phyloP scores from a whole-genome alignment of 2,113 vertebrate species.

The Plestiodon gilberti region DNA sequence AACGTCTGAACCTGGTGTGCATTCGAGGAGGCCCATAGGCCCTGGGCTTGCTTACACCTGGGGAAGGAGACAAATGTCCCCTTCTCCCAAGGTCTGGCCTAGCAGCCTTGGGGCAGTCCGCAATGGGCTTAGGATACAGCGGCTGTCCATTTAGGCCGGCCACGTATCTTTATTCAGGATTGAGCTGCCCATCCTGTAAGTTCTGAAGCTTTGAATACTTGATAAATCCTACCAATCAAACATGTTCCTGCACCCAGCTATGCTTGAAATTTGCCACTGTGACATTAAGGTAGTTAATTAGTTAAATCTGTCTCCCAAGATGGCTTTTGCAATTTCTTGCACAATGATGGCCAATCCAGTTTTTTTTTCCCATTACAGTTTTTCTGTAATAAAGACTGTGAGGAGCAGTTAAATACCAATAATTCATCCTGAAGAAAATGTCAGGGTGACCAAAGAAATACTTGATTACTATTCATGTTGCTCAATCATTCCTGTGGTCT shows the following conservation, averaged over 20 bases:
- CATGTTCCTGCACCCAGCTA: background rate
- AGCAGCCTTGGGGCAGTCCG: too few species aligned
- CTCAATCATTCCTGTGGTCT: conserved; percentile 54
- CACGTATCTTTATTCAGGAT: too few species aligned
- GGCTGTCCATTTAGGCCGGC: too few species aligned
- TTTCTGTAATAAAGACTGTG: background rate
- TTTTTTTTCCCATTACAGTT: background rate
- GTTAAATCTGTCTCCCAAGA: background rate
- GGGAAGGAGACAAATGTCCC: too few species aligned
- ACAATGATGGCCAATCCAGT: background rate
- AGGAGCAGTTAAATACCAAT: conserved; percentile 34
- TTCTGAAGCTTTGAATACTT: background rate
- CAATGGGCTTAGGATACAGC: too few species aligned
- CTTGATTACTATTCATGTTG: conserved; percentile 43
- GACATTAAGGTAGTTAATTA: background rate
- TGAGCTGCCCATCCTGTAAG: accelerated
- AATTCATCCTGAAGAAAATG: conserved; percentile 44
- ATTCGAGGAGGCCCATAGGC: too few species aligned
- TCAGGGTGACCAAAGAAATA: conserved; percentile 19
- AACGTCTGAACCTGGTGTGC: too few species aligned
- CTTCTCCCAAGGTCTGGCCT: too few species aligned
- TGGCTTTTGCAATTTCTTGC: background rate
- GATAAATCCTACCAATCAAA: background rate
- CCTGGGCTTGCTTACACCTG: too few species aligned
- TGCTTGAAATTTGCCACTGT: background rate